These are phyloP conservation scores for Heliconius erato DNA, from an alignment of 2,888 invertebrate species.

Conservation along the genomic window DNA sequence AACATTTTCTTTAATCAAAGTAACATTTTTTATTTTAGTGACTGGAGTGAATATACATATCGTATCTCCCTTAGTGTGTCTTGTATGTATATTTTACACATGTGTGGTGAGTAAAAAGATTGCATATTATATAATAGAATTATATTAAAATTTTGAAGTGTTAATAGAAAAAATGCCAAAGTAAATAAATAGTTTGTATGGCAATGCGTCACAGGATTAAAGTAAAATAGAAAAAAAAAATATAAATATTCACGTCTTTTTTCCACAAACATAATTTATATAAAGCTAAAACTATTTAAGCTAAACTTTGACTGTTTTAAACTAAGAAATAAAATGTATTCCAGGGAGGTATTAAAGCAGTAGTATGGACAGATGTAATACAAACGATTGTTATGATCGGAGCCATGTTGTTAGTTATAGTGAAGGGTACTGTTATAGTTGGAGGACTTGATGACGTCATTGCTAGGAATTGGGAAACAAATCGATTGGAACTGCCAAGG, in stretches of 20 bases:
- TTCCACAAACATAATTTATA: no score
- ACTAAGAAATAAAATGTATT: constrained; percentile 38
- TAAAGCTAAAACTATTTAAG: not conserved
- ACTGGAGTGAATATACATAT: constrained; percentile 91
- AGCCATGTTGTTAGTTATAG: constrained; percentile 87
- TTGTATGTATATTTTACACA: constrained; percentile 93
- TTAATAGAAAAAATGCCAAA: not conserved
- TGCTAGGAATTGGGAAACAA: constrained; percentile 84
- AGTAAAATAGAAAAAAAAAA: no score
- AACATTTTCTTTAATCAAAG: not conserved
- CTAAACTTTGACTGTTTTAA: no score
- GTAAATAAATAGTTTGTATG: not conserved
- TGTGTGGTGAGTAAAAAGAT: constrained; percentile 86
- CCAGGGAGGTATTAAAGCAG: constrained; percentile 89
- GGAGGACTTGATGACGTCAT: constrained; percentile 88
- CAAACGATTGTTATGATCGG: constrained; percentile 89
- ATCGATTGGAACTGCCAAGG: constrained; percentile 86
- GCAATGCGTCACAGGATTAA: not conserved
- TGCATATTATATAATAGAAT: not conserved
- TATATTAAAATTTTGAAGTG: not conserved
- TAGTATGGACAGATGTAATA: constrained; percentile 91
- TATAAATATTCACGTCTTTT: not conserved
- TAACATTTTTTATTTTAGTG: constrained; percentile 84
- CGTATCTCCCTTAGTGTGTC: constrained; percentile 90
- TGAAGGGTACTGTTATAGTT: constrained; percentile 88